Evolutionary conservation across 2,888 invertebrate genomes (phyloP), one percentile per base, ranked within the genome.

Genomic region (Philopedon plagiatum): DNA sequence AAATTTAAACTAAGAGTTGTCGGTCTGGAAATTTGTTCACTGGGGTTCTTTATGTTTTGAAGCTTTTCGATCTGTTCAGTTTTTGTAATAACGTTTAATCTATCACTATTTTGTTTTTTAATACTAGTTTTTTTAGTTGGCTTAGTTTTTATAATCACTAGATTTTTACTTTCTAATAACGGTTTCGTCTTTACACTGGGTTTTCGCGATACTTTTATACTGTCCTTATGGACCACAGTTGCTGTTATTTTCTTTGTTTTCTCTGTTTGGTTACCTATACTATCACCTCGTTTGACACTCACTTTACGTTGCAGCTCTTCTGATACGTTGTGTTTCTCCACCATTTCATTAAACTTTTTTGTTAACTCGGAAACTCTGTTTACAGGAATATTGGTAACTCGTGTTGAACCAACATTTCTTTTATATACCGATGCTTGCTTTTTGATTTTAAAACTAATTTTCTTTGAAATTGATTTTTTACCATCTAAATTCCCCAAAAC

Each of bases 301-400:
- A 79, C 77, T 29, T 74, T 72, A 62, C 90, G 86, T 82, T 89
- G 90, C 4, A 89, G 87, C 80, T 89, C 89, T 75, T 88, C 88
- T 41, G 88, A 81, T 5, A 88, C 80, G 3, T 83, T 82, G 82
- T 76, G 86, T 76, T 86, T 85, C 76, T 88, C 88, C 61, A 82
- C 85, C 74, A 90, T 86, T 81, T 90, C 89, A 81, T 93, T 92
- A 79, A 92, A 93, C 80, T 92, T 92, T 75, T 90, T 89, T 0
- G 92, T 91, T 69, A 93, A 83, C 81, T 91, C 90, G 54, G 92
- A 90, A 34, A 93, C 93, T 82, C 89, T 89, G 78, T 86, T 91
- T 72, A 87, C 86, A 0, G 73, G 73, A 29, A 73, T 63, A 21
- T 65, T 73, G 5, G 61, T 61, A 26, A 61, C 21, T 29, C 41